Base-by-base conservation (phyloP, 2,113 vertebrate species). In the Pollimyrus isidori region DNA sequence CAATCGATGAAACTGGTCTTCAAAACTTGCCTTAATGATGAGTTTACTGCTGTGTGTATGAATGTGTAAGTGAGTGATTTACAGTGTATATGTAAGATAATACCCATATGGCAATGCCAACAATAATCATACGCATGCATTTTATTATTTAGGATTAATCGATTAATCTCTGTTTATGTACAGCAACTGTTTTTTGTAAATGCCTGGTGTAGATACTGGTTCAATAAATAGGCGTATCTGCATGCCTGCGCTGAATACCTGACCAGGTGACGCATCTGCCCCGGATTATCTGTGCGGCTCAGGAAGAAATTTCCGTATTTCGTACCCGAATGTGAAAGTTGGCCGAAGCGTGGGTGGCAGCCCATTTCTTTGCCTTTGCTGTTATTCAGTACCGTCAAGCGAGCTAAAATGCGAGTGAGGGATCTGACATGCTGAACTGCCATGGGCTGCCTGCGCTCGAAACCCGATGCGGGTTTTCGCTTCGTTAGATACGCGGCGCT, bases 181-280 rank as follows among this genome's bases (percentile, higher is more conserved):
- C 23, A 35, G 11, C 15, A 26, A 13, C 35, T 17, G 69, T 3
- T 15, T 76, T 35, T 39, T 39, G 2, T 76, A 19, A 39, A 76
- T 76, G n/a, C n/a, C n/a, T n/a, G 15, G 26, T 35, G 26, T 15
- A 15, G 69, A 76, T 76, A 39, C 69, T 17, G 69, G 69, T 35
- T 5, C 45, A 83, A 4, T 46, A 83, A 46, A 35, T 30, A 17
- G 48, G 85, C 48, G 85, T 86, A 26, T 15, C 30, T 42, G 48
- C 48, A 49, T 49, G 1, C 4, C 11, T 53, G 26, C 4, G 21
- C 23, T 11, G 11, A 39, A 62, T 19, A 30, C 15, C 42, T 21
- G 48, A 58, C 83, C 89, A 91, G 91, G 92, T 90, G 91, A 89
- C 80, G 23, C 46, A 10, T 17, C 58, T 62, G n/a, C 26, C 50